These are phyloP conservation scores for Ladona fulva DNA, from an alignment of 1,140 invertebrate species.

Conservation along the genomic window DNA sequence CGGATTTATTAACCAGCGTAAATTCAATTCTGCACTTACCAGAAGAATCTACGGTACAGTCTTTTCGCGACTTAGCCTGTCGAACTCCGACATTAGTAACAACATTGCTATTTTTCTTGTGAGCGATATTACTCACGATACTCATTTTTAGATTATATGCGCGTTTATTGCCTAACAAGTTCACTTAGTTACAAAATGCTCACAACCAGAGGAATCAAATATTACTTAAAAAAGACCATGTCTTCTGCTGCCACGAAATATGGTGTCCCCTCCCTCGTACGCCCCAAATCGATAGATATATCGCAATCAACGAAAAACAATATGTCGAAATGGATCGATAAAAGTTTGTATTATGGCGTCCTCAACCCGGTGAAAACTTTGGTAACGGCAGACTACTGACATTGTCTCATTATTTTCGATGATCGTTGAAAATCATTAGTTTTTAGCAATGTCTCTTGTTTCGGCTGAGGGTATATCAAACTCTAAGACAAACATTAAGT, in stretches of 20 bases:
- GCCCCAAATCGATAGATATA: background rate
- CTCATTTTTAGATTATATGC: background rate
- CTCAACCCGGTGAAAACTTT: background rate
- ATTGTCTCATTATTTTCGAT: background rate
- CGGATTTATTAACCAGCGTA: background rate
- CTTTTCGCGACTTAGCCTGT: background rate
- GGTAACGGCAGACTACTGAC: background rate
- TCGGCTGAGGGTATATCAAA: background rate
- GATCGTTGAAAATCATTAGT: background rate
- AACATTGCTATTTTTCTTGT: conserved; percentile 1
- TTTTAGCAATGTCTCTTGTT: background rate
- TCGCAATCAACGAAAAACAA: background rate
- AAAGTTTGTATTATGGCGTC: background rate
- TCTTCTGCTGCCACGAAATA: background rate
- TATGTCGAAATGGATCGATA: background rate
- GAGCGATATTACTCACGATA: background rate
- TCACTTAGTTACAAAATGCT: background rate
- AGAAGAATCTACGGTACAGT: background rate
- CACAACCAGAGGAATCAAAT: no score
- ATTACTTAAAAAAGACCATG: background rate
- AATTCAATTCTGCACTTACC: background rate
- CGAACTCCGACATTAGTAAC: background rate
- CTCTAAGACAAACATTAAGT: background rate
- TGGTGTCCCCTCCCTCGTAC: background rate
- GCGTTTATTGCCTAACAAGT: background rate